phyloP scores from a whole-genome alignment of 2,113 vertebrate species.

The Cisticola juncidis region DNA sequence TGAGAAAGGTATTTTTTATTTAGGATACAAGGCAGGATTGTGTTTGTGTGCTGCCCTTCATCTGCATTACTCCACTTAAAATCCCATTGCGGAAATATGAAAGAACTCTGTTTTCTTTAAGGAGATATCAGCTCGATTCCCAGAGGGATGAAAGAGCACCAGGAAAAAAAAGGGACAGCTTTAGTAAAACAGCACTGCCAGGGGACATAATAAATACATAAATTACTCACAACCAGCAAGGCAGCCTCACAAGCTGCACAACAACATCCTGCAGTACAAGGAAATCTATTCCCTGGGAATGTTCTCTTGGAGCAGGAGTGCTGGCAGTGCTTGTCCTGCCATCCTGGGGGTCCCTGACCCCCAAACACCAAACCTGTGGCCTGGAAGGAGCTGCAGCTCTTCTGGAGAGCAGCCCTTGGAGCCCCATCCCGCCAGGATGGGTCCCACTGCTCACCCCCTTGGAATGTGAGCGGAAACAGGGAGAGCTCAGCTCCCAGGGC shows the following conservation, averaged over 20 bases:
- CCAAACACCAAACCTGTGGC: background rate
- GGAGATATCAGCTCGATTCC: slow-evolving; percentile 31
- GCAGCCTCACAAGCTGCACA: background rate
- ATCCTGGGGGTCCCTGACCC: background rate
- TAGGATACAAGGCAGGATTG: slow-evolving; percentile 6
- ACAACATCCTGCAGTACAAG: background rate
- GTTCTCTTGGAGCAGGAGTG: background rate
- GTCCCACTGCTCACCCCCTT: background rate
- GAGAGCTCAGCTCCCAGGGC: background rate
- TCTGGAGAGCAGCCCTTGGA: background rate
- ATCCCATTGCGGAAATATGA: slow-evolving; percentile 47
- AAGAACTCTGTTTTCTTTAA: slow-evolving; percentile 51
- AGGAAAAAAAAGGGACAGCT: slow-evolving; percentile 1
- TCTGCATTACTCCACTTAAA: slow-evolving; percentile 60
- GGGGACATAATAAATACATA: slow-evolving; percentile 54
- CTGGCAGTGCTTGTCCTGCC: background rate
- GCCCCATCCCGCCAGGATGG: too few relatives aligned
- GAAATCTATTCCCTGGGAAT: background rate
- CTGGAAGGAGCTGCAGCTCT: background rate
- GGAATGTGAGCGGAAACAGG: fast-evolving
- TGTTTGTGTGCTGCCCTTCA: slow-evolving; percentile 43
- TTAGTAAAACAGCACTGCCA: slow-evolving; percentile 56
- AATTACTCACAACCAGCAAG: slow-evolving; percentile 47
- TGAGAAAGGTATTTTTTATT: slow-evolving; percentile 40
- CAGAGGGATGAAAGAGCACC: slow-evolving; percentile 33